Base-by-base conservation (phyloP, 2,888 invertebrate genomes). In the Xanthia togata region DNA sequence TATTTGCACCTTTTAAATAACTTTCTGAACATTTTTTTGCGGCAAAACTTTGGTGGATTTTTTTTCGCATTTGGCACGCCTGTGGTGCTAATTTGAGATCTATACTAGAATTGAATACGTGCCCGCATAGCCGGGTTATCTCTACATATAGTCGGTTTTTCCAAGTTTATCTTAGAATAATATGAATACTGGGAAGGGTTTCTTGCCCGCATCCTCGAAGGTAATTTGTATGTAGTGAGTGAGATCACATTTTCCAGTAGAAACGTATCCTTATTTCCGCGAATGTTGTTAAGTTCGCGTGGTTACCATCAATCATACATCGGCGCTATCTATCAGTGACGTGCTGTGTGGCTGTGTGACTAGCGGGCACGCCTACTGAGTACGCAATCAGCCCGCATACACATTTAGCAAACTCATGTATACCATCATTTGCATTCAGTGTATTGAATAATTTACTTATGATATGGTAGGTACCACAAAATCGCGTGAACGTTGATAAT, bases 231-330 rank as follows among this genome's bases (percentile, higher is more conserved):
- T 93, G 92, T 92, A 90, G 90, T 91, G 88, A 89, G 88, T 87
- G 88, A 88, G 88, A 89, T 86, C 89, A 90, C 90, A 91, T 89
- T 89, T 88, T 91, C 91, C 88, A 85, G 73, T 83, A 72, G 83
- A 78, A 69, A 73, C 63, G 50, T 70, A 85, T 64, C 90, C 89
- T 90, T 91, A 90, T 91, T 90, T 91, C 89, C 86, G 90, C 87
- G 87, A 90, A 89, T 88, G 87, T 88, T 89, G 89, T 88, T 91
- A 92, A 93, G 89, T 93, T 92, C 86, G 89, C 86, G 82, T 86
- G 80, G 87, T 89, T 87, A 87, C 90, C 93, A 96, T 96, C 94
- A 95, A 95, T 96, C 95, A 95, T 92, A 91, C 85, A 93, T 91
- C 88, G 88, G 91, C 90, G 92, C 92, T 93, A 94, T 94, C 93